Evolutionary conservation across 2,113 vertebrate species (phyloP).

Genomic region (Eurystomus gularis): DNA sequence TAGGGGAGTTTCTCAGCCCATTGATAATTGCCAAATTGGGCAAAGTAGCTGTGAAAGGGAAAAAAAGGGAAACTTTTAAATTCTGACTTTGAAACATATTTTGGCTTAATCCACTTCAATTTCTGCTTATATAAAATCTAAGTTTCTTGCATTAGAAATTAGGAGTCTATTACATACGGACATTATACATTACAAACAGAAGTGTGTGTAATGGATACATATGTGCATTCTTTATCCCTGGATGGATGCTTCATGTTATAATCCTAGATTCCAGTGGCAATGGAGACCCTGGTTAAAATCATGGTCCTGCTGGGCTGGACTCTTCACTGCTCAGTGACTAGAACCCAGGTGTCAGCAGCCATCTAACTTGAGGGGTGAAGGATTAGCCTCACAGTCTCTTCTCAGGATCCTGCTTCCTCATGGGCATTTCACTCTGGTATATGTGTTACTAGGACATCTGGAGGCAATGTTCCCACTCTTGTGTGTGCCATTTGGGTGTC

Average conservation of each 20-base stretch:
- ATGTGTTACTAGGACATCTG: background rate
- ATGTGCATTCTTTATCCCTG: background rate
- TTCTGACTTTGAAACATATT: background rate
- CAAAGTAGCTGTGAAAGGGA: background rate
- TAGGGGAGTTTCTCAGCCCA: background rate
- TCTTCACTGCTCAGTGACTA: background rate
- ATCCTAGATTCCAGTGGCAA: background rate
- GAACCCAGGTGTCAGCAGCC: background rate
- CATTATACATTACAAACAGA: background rate
- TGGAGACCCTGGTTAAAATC: background rate
- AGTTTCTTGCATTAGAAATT: background rate
- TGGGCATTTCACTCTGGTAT: background rate
- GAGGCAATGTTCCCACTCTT: background rate
- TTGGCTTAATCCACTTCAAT: background rate
- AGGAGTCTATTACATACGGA: background rate
- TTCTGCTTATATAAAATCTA: background rate
- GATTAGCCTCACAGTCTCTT: background rate
- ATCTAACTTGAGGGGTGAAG: background rate
- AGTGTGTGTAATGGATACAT: background rate
- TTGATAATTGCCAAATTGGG: background rate
- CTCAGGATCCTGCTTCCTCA: background rate
- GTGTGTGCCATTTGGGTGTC: background rate
- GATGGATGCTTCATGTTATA: background rate
- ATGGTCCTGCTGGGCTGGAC: background rate
- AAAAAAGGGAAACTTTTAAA: rapidly evolving